Evolutionary conservation across 2,797 vertebrate genomes (phyloP), one percentile per base, ranked within the genome.

Genomic region (Aldrovandia affinis): DNA sequence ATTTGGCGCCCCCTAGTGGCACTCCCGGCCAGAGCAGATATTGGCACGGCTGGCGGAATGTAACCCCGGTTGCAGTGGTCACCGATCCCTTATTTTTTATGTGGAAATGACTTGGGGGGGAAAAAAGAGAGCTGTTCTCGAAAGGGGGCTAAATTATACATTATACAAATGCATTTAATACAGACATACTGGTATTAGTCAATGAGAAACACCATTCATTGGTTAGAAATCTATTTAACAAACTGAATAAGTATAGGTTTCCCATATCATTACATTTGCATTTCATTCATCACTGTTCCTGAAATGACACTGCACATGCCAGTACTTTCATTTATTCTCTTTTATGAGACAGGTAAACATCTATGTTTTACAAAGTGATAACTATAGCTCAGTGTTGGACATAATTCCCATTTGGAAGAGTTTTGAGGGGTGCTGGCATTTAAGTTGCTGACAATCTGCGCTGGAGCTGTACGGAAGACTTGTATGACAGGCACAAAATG

Each of bases 361-460:
- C 57, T 65, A 39, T 68, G 47, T 20, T 39, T 42, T 2, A 9
- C 20, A 73, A 39, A 39, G 5, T 10, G 30, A 79, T 65, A 68
- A 80, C 15, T 79, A 61, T 20, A 80, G 75, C 75, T 50, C 25
- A 50, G 42, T 44, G 83, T 78, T 84, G 52, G 78, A 83, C 54
- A 78, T 54, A 61, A 78, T 83, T 83, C 42, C 59, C 77, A 80
- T 80, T 79, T 68, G 83, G 77, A 61, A 61, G n/a, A 52, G 50
- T 68, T 84, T 54, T 65, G 36, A 22, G 70, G 39, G 22, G 20
- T 22, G 70, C 22, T n/a, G 20, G 8, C 77, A 61, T 68, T 30
- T 63, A 2, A 52, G 61, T 52, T n/a, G 39, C 59, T 61, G 2
- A 20, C 59, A 79, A 39, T 30, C 42, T 63, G 57, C 83, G 36